A percentile compares a stretch with the other conserved stretches of the same genome.
Evolutionary conservation across 2,113 vertebrate genomes (phyloP).

Genomic region (Balaeniceps rex): DNA sequence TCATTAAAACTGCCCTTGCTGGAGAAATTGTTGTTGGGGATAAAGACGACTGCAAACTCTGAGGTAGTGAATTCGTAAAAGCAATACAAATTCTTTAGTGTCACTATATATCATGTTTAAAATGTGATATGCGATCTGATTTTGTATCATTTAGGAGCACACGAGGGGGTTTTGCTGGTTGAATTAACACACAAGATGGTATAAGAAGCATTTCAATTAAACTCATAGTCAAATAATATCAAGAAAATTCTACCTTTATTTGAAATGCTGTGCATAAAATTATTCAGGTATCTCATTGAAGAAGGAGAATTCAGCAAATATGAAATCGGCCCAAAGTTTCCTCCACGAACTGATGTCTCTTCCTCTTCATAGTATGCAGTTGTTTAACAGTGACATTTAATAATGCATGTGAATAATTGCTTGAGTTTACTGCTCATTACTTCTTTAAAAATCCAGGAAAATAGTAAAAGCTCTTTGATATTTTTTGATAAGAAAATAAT

Average conservation of each 20-base stretch:
- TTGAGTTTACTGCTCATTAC: slow-evolving; percentile 72
- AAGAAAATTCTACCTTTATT: slow-evolving; percentile 49
- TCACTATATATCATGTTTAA: slow-evolving; percentile 6
- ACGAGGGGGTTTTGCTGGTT: slow-evolving; percentile 52
- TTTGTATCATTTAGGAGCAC: slow-evolving; percentile 45
- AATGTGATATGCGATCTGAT: slow-evolving; percentile 36
- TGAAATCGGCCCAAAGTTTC: slow-evolving; percentile 54
- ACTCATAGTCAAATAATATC: slow-evolving; percentile 53
- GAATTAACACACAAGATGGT: slow-evolving; percentile 54
- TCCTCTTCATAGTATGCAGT: not conserved
- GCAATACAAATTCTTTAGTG: slow-evolving; percentile 25
- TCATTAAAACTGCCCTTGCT: slow-evolving; percentile 53
- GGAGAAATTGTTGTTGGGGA: slow-evolving; percentile 53
- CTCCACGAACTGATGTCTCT: slow-evolving; percentile 20
- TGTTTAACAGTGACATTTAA: slow-evolving; percentile 65
- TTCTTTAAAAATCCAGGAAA: slow-evolving; percentile 62
- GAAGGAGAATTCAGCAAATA: slow-evolving; percentile 44
- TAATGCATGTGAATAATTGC: slow-evolving; percentile 67
- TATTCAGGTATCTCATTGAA: slow-evolving; percentile 50
- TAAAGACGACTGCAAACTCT: slow-evolving; percentile 34
- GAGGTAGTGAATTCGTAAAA: not conserved
- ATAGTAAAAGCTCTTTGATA: slow-evolving; percentile 43
- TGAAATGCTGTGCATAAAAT: slow-evolving; percentile 62
- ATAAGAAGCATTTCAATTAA: slow-evolving; percentile 68
- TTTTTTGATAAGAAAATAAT: slow-evolving; percentile 61